Percentiles rank a stretch among this genome's conserved stretches.
These are phyloP conservation scores for Biston stratarius DNA, from an alignment of 2,888 invertebrate species.

Conservation along the genomic window DNA sequence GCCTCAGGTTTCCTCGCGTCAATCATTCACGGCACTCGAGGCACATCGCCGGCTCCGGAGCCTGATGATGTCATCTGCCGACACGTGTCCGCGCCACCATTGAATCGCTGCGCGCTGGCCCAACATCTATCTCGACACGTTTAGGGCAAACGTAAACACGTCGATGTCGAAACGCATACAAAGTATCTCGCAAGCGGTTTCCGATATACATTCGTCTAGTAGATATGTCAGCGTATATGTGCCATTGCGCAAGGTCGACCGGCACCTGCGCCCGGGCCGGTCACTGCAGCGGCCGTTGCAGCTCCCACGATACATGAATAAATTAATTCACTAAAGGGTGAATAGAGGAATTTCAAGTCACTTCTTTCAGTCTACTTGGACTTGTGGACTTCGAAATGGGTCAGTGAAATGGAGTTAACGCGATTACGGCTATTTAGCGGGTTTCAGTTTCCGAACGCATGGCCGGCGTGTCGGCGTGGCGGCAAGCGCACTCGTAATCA, in stretches of 20 bases:
- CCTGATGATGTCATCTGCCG: slow-evolving; percentile 66
- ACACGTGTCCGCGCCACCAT: slow-evolving; percentile 57
- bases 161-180: slow-evolving; percentile 70
- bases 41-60: slow-evolving; percentile 37
- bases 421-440: slow-evolving; percentile 64
- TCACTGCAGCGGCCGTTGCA: slow-evolving; percentile 73
- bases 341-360: slow-evolving; percentile 59
- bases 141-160: slow-evolving; percentile 59
- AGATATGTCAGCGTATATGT: slow-evolving; percentile 68
- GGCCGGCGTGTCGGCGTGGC: slow-evolving; percentile 41
- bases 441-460: slow-evolving; percentile 42
- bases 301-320: slow-evolving; percentile 71
- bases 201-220: slow-evolving; percentile 73
- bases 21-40: slow-evolving; percentile 55
- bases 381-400: slow-evolving; percentile 28
- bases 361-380: too few relatives aligned
- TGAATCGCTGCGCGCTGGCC: slow-evolving; percentile 55
- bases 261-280: slow-evolving; percentile 77
- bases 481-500: slow-evolving; percentile 81
- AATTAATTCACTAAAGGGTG: slow-evolving; percentile 66
- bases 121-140: slow-evolving; percentile 60
- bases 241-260: slow-evolving; percentile 82
- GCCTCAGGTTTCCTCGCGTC: slow-evolving; percentile 67
- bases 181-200: slow-evolving; percentile 77
- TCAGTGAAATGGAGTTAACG: slow-evolving; percentile 61